Evolutionary conservation across 2,797 vertebrate species (phyloP).

Genomic region (Pangasius sanitwongsei): DNA sequence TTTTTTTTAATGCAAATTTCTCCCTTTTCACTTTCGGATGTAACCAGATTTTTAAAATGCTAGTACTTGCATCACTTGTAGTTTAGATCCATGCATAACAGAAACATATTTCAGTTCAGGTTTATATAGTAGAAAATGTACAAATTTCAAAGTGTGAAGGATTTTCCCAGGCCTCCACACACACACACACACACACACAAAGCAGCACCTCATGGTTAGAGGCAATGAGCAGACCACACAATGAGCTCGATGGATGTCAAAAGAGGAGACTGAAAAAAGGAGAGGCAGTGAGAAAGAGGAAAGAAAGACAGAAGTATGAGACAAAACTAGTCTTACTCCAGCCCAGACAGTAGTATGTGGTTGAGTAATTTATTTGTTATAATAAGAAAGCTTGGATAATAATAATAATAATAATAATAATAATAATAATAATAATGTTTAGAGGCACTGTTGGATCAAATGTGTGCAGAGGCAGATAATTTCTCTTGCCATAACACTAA

Average conservation of each 20-base stretch:
- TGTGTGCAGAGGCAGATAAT: slow-evolving; percentile 47
- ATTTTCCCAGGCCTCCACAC: neutral
- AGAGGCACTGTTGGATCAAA: slow-evolving; percentile 43
- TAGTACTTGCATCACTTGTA: neutral
- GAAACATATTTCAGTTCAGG: neutral
- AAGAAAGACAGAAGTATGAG: slow-evolving; percentile 3
- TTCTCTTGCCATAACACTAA: slow-evolving; percentile 53
- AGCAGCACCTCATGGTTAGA: slow-evolving; percentile 6
- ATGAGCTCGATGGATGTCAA: slow-evolving; percentile 20
- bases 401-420: neutral
- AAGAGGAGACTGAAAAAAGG: neutral
- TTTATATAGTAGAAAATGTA: neutral
- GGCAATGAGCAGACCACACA: neutral
- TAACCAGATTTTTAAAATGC: neutral
- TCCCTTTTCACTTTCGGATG: neutral
- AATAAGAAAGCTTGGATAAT: slow-evolving; percentile 20
- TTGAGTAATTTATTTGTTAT: slow-evolving; percentile 53
- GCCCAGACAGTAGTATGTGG: slow-evolving; percentile 39
- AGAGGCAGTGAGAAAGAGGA: neutral
- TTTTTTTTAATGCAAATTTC: slow-evolving; percentile 9
- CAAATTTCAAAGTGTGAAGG: neutral
- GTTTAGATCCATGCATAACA: neutral
- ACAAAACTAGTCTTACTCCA: slow-evolving; percentile 25
- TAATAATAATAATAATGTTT: neutral
- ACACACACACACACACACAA: neutral